Evolutionary conservation across 1,140 invertebrate genomes (phyloP), one percentile per base, ranked within the genome.

Genomic region (Limonius californicus): DNA sequence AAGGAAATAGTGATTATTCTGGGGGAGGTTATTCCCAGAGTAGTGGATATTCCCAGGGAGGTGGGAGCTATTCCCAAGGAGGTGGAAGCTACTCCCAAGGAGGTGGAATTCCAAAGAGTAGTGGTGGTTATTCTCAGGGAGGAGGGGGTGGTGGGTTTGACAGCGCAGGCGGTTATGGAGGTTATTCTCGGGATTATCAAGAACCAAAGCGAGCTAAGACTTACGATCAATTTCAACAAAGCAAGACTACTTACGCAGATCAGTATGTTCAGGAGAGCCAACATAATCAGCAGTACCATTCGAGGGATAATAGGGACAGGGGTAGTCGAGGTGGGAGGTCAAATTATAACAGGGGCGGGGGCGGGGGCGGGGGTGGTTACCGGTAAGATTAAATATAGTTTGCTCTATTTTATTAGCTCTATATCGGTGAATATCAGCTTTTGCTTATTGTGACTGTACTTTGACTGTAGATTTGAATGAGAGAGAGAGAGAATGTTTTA

Each of bases 191-290:
- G 32, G 61, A 68, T 61, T 68, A 71, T 61, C 66, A 74, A 54
- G 61, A 74, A 65, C 57, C 63, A 11, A 75, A 74, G 67, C 59
- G 74, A 14, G 60, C 68, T 1, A 74, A 72, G 67, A 74, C 75
- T 56, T 76, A 71, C 61, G 75, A 76, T 61, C 69, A 69, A 32
- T 76, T 74, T 68, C 74, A 75, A 68, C 63, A 68, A 16, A 68
- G 68, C 42, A 72, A 70, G 35, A 61, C 60, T 9, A 72, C 68
- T 3, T 77, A 77, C 56, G 72, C 75, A 12, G 75, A 77, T 68
- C 73, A 77, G 55, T 77, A 76, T 63, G 74, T 76, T 27, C 70
- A 75, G 62, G 75, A 77, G 53, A 69, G 60, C 27, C 65, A 73
- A 27, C 68, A 72, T 55, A 75, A 75, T 70, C 70, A 74, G 50